A percentile compares a stretch with the other conserved stretches of the same genome.
These are phyloP conservation scores for Gallinago nigripennis DNA, from an alignment of 2,797 vertebrate species.

Conservation along the genomic window DNA sequence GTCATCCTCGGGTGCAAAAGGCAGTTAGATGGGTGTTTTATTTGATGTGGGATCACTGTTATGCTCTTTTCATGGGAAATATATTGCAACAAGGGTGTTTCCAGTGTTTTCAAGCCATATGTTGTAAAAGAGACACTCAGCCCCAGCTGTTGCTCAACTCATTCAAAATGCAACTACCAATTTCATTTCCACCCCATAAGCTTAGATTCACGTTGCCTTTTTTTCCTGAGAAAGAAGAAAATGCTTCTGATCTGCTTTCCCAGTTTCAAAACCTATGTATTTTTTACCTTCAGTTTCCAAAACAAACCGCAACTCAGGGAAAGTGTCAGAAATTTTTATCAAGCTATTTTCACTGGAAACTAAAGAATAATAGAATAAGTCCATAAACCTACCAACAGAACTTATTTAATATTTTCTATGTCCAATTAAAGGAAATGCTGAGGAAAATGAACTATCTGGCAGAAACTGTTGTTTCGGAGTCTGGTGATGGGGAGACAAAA, in stretches of 20 bases:
- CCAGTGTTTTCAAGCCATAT: not conserved
- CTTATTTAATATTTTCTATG: not conserved
- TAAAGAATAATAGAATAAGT: not conserved
- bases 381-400: not conserved
- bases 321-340: not conserved
- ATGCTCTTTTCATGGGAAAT: not conserved
- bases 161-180: not conserved
- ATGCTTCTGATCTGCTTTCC: not conserved
- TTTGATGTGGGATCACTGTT: not conserved
- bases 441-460: not conserved
- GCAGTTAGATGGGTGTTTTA: not conserved
- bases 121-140: not conserved
- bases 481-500: not conserved
- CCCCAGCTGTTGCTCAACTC: conserved; percentile 16
- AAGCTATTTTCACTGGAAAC: not conserved
- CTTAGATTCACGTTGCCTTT: not conserved
- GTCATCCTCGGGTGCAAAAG: not conserved
- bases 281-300: not conserved
- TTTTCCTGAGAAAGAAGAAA: not conserved
- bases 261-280: not conserved
- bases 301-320: not conserved
- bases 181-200: not conserved
- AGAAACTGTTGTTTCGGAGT: not conserved
- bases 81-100: not conserved
- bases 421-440: not conserved